phyloP scores from a whole-genome alignment of 1,140 invertebrate species.

The Solenopsis fugax region DNA sequence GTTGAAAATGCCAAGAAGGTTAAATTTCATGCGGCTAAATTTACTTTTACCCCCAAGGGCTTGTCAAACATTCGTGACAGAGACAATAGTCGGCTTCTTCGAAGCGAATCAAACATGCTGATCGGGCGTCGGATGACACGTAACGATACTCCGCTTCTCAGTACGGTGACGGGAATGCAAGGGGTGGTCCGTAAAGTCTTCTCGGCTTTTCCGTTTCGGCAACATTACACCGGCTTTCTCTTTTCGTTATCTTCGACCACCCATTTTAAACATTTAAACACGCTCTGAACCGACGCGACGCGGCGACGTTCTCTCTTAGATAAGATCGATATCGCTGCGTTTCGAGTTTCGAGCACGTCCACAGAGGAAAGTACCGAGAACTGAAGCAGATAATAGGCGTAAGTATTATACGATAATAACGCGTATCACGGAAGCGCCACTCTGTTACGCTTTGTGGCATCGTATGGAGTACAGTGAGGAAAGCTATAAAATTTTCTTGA shows the following conservation, averaged over 20 bases:
- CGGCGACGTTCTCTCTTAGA: constrained; percentile 12
- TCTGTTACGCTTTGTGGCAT: constrained; percentile 7
- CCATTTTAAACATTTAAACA: constrained; percentile 29
- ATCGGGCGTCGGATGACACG: constrained; percentile 47
- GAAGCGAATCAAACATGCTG: constrained; percentile 31
- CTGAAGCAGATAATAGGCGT: constrained; percentile 25
- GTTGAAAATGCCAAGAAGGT: neutral
- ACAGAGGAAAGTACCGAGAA: constrained; percentile 12
- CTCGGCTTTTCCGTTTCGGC: constrained; percentile 60
- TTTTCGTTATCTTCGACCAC: constrained; percentile 59
- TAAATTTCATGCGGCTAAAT: neutral
- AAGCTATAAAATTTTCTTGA: neutral
- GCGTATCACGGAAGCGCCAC: neutral
- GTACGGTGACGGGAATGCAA: constrained; percentile 2
- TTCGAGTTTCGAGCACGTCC: constrained; percentile 26
- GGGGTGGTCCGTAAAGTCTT: constrained; percentile 30
- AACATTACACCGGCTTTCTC: constrained; percentile 55
- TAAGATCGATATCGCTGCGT: constrained; percentile 37
- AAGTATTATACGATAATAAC: constrained; percentile 22
- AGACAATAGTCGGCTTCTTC: constrained; percentile 37
- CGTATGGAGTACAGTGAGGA: neutral
- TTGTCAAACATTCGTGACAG: constrained; percentile 45
- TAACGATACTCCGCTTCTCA: constrained; percentile 46
- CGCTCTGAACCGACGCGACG: neutral
- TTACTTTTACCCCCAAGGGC: neutral